Evolutionary conservation across 2,113 vertebrate genomes (phyloP).

Genomic region (Ciconia stormi): DNA sequence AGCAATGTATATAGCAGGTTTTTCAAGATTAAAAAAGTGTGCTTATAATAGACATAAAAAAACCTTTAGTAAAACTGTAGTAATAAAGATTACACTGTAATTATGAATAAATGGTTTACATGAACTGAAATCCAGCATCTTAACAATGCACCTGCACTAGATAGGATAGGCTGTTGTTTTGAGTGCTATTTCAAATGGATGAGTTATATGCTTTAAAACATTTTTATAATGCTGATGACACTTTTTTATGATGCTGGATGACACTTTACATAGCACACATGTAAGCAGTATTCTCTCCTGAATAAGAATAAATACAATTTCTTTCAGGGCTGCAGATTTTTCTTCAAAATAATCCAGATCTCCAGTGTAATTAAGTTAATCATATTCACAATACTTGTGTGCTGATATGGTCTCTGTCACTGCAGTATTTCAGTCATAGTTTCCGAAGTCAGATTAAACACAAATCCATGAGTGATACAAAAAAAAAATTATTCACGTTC

Average conservation of each 20-base stretch:
- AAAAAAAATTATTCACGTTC: slow-evolving; percentile 73
- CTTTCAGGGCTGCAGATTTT: not conserved
- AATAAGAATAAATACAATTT: not conserved
- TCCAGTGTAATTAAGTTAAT: not conserved
- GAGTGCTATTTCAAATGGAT: not conserved
- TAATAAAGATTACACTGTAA: not conserved
- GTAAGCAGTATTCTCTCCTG: not conserved
- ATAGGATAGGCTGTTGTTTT: not conserved
- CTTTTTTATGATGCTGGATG: not conserved
- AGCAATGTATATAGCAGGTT: not conserved
- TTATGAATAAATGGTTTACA: not conserved
- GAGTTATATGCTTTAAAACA: not conserved
- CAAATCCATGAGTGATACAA: not conserved
- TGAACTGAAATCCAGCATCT: not conserved
- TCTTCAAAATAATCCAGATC: not conserved
- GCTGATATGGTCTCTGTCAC: not conserved
- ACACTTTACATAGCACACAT: not conserved
- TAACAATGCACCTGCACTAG: not conserved
- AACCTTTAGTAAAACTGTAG: not conserved
- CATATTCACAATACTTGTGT: not conserved
- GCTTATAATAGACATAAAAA: not conserved
- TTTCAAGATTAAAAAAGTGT: not conserved
- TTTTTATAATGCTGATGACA: not conserved
- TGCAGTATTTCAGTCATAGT: not conserved
- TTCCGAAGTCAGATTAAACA: not conserved